Conservation (phyloP, 1,140 invertebrate species). For the Eumaeus atala region DNA sequence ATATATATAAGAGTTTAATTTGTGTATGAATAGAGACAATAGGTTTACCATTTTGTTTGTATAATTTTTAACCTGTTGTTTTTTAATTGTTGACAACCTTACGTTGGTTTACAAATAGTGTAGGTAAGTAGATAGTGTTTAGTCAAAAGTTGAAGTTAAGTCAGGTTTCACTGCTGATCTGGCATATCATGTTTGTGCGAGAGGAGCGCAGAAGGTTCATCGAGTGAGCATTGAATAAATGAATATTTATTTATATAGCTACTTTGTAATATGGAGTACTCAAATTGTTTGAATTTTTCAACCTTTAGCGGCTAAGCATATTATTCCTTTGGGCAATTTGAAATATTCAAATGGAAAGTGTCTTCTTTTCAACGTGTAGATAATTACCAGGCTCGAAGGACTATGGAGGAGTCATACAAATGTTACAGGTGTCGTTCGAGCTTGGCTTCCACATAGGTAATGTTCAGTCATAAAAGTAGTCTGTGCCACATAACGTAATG, state of each 20-base stretch:
- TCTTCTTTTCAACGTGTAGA: constrained; percentile 11
- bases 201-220: neutral
- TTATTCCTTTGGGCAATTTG: neutral
- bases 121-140: constrained; percentile 27
- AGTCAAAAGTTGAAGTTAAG: constrained; percentile 31
- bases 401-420: constrained; percentile 1
- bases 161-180: constrained; percentile 24
- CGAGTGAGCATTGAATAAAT: neutral
- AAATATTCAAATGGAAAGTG: neutral
- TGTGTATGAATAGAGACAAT: constrained; percentile 31
- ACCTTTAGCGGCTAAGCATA: neutral
- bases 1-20: constrained; percentile 32
- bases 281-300: neutral
- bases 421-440: constrained; percentile 4
- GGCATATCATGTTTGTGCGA: constrained; percentile 10
- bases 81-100: constrained; percentile 14
- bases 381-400: constrained; percentile 13
- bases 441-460: constrained; percentile 11
- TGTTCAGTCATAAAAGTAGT: constrained; percentile 37
- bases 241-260: neutral
- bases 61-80: constrained; percentile 25
- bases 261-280: neutral
- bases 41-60: constrained; percentile 24
- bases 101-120: constrained; percentile 16
- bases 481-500: constrained; percentile 63